Percentiles rank a stretch among this genome's conserved stretches.
These are phyloP conservation scores for Andricus quercusramuli DNA, from an alignment of 2,888 invertebrate genomes.

Conservation along the genomic window DNA sequence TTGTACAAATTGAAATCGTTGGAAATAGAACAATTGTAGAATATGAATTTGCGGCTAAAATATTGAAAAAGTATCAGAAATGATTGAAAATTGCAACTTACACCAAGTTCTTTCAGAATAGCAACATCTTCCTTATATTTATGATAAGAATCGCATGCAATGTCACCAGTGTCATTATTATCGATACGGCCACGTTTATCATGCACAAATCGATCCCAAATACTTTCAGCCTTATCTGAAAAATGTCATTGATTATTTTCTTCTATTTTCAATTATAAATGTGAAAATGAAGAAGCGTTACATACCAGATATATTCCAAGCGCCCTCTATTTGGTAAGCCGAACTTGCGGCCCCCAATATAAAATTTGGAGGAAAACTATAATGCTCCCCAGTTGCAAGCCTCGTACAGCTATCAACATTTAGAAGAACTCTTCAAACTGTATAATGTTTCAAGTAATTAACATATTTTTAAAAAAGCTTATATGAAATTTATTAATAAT, in stretches of 20 bases:
- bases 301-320: conserved; percentile 42
- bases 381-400: background rate
- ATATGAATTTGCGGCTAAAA: no score
- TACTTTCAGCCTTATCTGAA: conserved; percentile 13
- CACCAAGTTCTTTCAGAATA: conserved; percentile 62
- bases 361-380: conserved; percentile 80
- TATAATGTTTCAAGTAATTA: no score
- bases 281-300: background rate
- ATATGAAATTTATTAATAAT: no score
- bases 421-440: no score
- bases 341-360: conserved; percentile 13
- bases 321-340: conserved; percentile 43
- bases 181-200: conserved; percentile 4
- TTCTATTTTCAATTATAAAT: background rate
- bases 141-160: conserved; percentile 69
- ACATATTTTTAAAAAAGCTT: no score
- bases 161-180: conserved; percentile 64
- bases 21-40: no score
- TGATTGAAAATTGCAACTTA: conserved; percentile 45
- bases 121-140: conserved; percentile 63
- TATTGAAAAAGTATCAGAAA: no score
- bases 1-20: no score
- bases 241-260: background rate
- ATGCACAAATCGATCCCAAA: conserved; percentile 50
- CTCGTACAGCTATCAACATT: background rate